Evolutionary conservation across 1,140 invertebrate genomes (phyloP), one percentile per base, ranked within the genome.

Genomic region (Cherax quadricarinatus): DNA sequence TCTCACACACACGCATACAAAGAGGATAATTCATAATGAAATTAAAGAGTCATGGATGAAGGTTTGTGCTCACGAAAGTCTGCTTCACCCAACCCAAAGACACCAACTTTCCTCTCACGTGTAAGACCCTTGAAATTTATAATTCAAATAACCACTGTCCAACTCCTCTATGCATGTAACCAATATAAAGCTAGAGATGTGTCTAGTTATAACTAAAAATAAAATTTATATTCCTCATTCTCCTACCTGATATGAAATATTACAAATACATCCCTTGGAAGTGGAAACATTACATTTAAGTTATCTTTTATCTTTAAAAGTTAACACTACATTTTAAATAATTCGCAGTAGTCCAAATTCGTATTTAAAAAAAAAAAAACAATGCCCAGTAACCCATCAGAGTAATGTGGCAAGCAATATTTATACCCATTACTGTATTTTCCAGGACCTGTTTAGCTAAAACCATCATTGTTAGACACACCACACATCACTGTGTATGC

Each of bases 361-460:
- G 70, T 6, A 30, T 9, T 9, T 75, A 30, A 7, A 7, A 75
- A 73, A 24, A 73, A 73, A n/a, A 51, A 16, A 41, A 3, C n/a
- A 16, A 49, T 81, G 79, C 79, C 79, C 79, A 41, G 79, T 49
- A 51, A 81, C 79, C 79, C 79, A 81, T 81, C 79, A 81, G 79
- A 81, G 79, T 81, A 81, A 81, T 81, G 79, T 81, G 12, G 49
- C 79, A 81, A 51, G 79, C 48, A 81, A 81, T 51, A 81, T 30
- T 49, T 51, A 81, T 12, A 49, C 51, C 79, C 79, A 81, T 51
- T 49, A 49, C 79, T 51, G 16, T 51, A 51, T 81, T 51, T 4
- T 81, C n/a, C 21, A 81, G 41, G 48, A 81, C 24, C 18, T 81
- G 41, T 81, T 66, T 57, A 57, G 9, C 14, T 57, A 57, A 10